Evolutionary conservation across 2,113 vertebrate species (phyloP).

Genomic region (Isurus oxyrinchus): DNA sequence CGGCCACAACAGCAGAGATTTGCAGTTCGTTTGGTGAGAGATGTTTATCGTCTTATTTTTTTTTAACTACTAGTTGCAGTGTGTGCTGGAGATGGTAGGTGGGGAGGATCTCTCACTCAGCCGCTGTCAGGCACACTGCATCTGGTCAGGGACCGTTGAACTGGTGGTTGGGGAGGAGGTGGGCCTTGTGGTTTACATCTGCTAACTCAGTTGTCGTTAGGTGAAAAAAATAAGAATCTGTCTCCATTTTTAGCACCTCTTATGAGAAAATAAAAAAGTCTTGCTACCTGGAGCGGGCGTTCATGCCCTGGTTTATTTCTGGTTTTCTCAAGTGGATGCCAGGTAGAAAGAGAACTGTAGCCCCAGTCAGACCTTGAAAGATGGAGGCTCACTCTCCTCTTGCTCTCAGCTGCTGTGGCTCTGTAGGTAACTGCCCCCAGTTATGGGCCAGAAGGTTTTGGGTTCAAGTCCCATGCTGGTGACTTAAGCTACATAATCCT

Average conservation of each 20-base stretch:
- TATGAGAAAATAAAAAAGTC: not conserved
- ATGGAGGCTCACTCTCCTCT: not conserved
- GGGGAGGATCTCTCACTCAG: not conserved
- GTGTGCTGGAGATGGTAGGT: not conserved
- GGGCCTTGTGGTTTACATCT: not conserved
- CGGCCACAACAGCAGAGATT: constrained; percentile 30
- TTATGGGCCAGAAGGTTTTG: not conserved
- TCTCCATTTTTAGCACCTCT: constrained; percentile 1
- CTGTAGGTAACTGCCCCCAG: not conserved
- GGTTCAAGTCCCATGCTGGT: not conserved
- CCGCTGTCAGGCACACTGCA: not conserved
- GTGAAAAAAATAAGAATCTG: not conserved
- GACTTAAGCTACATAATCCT: not conserved
- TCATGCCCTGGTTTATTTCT: not conserved
- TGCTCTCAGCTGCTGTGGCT: not conserved
- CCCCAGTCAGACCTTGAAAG: not conserved
- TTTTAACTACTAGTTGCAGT: not conserved
- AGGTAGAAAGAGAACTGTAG: no score
- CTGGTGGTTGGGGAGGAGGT: not conserved
- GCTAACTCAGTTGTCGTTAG: not conserved
- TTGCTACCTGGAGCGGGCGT: not conserved
- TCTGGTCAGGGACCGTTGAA: constrained; percentile 27
- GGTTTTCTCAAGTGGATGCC: not conserved
- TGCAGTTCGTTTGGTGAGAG: not conserved
- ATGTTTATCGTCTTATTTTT: not conserved